Evolutionary conservation across 1,140 invertebrate species (phyloP).

Genomic region (Leptinotarsa texana): DNA sequence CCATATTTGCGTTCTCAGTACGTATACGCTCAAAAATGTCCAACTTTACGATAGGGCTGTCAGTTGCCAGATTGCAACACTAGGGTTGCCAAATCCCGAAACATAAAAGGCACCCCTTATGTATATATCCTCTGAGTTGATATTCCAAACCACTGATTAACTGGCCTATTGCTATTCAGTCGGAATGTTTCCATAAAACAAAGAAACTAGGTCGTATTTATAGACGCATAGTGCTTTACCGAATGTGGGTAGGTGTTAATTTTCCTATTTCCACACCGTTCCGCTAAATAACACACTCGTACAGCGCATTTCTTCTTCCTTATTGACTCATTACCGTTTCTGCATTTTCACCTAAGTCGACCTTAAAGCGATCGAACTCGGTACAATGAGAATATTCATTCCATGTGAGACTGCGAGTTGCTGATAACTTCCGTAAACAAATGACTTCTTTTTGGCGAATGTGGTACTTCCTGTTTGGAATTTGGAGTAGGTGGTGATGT

Average conservation of each 20-base stretch:
- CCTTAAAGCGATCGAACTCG: constrained; percentile 1
- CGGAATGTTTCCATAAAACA: constrained; percentile 3
- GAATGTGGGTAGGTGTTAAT: constrained; percentile 17
- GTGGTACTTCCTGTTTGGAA: not conserved
- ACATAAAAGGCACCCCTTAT: too few species aligned
- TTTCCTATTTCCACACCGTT: constrained; percentile 1
- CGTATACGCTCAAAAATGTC: too few species aligned
- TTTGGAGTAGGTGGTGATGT: not conserved
- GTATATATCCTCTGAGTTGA: too few species aligned
- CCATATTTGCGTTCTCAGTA: too few species aligned
- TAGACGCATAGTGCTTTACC: not conserved
- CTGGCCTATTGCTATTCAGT: not conserved
- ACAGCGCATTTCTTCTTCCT: constrained; percentile 9
- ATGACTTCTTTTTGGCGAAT: not conserved
- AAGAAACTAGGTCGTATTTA: constrained; percentile 8
- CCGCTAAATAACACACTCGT: not conserved
- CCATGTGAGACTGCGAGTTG: not conserved
- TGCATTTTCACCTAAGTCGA: not conserved
- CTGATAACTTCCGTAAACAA: constrained; percentile 1
- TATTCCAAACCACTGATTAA: too few species aligned
- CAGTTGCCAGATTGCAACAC: too few species aligned
- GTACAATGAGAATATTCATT: not conserved
- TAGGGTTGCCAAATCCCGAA: too few species aligned
- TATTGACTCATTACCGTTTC: constrained; percentile 6
- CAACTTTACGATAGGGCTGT: too few species aligned